These are phyloP conservation scores for Liopterus haemorrhoidalis DNA, from an alignment of 2,888 invertebrate genomes.

Conservation along the genomic window DNA sequence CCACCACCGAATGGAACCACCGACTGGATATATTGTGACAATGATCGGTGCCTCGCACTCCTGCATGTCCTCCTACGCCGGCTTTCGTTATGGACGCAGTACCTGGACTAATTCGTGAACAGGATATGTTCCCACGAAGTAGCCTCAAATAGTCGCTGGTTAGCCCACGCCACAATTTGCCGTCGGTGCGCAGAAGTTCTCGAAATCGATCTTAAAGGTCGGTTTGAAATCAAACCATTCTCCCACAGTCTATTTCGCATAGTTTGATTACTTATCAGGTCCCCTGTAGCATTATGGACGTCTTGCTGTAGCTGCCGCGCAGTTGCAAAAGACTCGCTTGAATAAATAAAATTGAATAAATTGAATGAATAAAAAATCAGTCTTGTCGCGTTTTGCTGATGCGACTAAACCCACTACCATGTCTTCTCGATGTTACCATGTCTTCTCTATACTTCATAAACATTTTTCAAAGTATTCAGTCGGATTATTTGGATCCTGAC, in stretches of 20 bases:
- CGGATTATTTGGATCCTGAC: too few species aligned
- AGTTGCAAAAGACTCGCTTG: conserved; percentile 1
- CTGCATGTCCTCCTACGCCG: background rate
- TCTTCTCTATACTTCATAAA: too few species aligned
- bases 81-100: conserved; percentile 2
- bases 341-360: too few species aligned
- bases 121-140: conserved; percentile 5
- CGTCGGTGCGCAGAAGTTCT: conserved; percentile 4
- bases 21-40: background rate
- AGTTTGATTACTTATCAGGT: too few species aligned
- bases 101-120: background rate
- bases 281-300: conserved; percentile 1
- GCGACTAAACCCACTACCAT: background rate
- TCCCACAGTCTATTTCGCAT: background rate
- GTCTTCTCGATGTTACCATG: background rate
- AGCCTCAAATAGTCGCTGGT: conserved; percentile 2
- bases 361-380: background rate
- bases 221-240: conserved; percentile 1
- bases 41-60: background rate
- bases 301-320: background rate
- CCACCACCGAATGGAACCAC: too few species aligned
- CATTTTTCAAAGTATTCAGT: too few species aligned
- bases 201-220: conserved; percentile 1
- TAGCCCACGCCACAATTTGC: background rate
- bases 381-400: background rate